Conservation (phyloP, 2,888 invertebrate species). For the Auanema sp. region DNA sequence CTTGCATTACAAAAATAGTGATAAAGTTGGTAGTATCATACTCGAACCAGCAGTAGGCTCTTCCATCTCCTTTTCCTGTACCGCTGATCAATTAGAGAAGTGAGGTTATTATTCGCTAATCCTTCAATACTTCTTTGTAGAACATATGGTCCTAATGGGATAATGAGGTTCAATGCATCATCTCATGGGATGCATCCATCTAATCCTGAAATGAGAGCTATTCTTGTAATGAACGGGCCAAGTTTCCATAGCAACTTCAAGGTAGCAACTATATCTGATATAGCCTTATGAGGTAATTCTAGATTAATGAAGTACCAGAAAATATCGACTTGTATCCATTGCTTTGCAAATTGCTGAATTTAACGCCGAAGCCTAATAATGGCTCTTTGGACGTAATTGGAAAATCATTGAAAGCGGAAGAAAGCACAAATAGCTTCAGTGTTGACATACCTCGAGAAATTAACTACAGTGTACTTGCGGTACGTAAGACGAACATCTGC, state of each 20-base stretch:
- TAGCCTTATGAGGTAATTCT: slow-evolving; percentile 17
- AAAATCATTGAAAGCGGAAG: slow-evolving; percentile 22
- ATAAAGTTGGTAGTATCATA: slow-evolving; percentile 66
- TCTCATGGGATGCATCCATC: slow-evolving; percentile 44
- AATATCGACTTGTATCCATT: slow-evolving; percentile 74
- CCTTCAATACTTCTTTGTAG: slow-evolving; percentile 3
- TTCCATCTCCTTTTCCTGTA: slow-evolving; percentile 40
- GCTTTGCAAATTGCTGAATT: slow-evolving; percentile 71
- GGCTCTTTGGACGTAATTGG: slow-evolving; percentile 51
- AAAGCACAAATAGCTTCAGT: too few species aligned
- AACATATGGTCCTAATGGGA: slow-evolving; percentile 28
- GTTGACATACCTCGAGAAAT: slow-evolving; percentile 6
- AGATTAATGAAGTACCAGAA: slow-evolving; percentile 69
- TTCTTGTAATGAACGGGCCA: slow-evolving; percentile 66
- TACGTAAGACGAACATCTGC: slow-evolving; percentile 9
- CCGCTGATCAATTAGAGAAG: slow-evolving; percentile 25
- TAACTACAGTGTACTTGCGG: slow-evolving; percentile 30
- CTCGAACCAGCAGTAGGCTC: slow-evolving; percentile 66
- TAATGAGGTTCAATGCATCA: slow-evolving; percentile 35
- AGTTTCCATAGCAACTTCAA: slow-evolving; percentile 41
- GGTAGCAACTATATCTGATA: background rate
- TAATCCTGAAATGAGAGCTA: slow-evolving; percentile 42
- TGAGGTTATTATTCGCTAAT: background rate
- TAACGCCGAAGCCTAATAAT: slow-evolving; percentile 67
- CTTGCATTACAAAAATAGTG: slow-evolving; percentile 73